These are phyloP conservation scores for Drosophila fulvimacula DNA, from an alignment of 2,888 invertebrate species.

Conservation along the genomic window DNA sequence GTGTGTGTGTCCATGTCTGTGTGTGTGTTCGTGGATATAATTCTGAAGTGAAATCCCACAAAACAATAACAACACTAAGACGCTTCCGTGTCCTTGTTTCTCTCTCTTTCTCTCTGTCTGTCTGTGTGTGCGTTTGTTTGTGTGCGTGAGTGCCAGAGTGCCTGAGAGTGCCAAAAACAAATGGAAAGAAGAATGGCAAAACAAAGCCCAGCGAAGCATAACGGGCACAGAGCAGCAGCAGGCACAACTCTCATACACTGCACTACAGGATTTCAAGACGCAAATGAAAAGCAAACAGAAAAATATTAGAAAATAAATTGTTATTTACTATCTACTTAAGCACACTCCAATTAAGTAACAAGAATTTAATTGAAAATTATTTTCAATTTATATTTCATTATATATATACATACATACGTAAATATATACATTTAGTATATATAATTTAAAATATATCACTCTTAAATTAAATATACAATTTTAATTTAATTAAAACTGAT, in stretches of 20 bases:
- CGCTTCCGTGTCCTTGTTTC: slow-evolving; percentile 46
- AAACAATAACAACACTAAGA: slow-evolving; percentile 51
- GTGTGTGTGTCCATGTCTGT: slow-evolving; percentile 1
- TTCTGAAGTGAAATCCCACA: slow-evolving; percentile 46
- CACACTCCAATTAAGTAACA: neutral
- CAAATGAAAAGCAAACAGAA: neutral
- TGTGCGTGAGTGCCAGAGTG: slow-evolving; percentile 7
- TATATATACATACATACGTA: neutral
- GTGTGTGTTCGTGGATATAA: slow-evolving; percentile 19
- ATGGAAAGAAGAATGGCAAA: slow-evolving; percentile 18
- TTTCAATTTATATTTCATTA: no score
- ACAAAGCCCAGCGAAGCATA: slow-evolving; percentile 32
- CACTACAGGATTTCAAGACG: neutral
- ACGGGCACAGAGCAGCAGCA: slow-evolving; percentile 5
- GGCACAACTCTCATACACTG: slow-evolving; percentile 29
- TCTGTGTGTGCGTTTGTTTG: slow-evolving; percentile 1
- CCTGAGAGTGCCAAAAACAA: slow-evolving; percentile 21
- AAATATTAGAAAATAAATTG: neutral
- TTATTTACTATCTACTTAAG: neutral
- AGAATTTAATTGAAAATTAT: no score
- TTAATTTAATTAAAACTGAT: no score
- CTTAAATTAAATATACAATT: no score
- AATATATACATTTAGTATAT: no score
- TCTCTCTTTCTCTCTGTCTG: no score
- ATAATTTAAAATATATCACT: no score